A percentile compares a stretch with the other conserved stretches of the same genome.
These are phyloP conservation scores for Dysdera silvatica DNA, from an alignment of 1,140 invertebrate species.

Conservation along the genomic window DNA sequence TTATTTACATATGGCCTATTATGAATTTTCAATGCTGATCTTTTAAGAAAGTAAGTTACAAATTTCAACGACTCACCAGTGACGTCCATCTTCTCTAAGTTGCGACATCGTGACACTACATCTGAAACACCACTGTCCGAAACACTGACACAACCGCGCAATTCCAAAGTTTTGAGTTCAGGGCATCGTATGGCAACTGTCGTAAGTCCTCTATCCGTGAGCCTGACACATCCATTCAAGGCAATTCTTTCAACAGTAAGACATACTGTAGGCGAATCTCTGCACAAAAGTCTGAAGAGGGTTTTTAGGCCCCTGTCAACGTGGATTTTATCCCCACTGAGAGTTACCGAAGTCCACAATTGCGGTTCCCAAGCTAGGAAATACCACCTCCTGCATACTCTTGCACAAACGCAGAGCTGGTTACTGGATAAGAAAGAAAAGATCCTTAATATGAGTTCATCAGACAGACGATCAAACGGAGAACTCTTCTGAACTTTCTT, in stretches of 20 bases:
- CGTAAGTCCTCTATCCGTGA: slow-evolving; percentile 65
- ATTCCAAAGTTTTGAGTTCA: slow-evolving; percentile 60
- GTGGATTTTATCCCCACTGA: slow-evolving; percentile 56
- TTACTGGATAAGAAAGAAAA: slow-evolving; percentile 67
- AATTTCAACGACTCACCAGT: too few species aligned
- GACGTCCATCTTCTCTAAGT: slow-evolving; percentile 63
- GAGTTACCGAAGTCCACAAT: slow-evolving; percentile 61
- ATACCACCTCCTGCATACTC: slow-evolving; percentile 71
- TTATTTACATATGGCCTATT: too few species aligned
- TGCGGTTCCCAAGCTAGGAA: slow-evolving; percentile 69
- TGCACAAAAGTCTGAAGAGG: slow-evolving; percentile 44
- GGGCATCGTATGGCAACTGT: slow-evolving; percentile 61
- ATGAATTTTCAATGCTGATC: too few species aligned
- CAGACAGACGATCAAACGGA: slow-evolving; percentile 42
- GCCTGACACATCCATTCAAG: slow-evolving; percentile 60
- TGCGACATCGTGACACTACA: slow-evolving; percentile 56
- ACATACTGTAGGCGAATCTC: slow-evolving; percentile 46
- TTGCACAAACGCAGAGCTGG: slow-evolving; percentile 66
- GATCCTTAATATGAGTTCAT: slow-evolving; percentile 53
- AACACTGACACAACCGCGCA: slow-evolving; percentile 59
- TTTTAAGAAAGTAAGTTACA: too few species aligned
- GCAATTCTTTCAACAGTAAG: slow-evolving; percentile 56
- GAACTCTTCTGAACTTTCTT: slow-evolving; percentile 30
- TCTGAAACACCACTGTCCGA: slow-evolving; percentile 59
- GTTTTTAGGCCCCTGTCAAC: slow-evolving; percentile 61